Base-by-base conservation (phyloP, 2,113 vertebrate species). In the Smithornis capensis region DNA sequence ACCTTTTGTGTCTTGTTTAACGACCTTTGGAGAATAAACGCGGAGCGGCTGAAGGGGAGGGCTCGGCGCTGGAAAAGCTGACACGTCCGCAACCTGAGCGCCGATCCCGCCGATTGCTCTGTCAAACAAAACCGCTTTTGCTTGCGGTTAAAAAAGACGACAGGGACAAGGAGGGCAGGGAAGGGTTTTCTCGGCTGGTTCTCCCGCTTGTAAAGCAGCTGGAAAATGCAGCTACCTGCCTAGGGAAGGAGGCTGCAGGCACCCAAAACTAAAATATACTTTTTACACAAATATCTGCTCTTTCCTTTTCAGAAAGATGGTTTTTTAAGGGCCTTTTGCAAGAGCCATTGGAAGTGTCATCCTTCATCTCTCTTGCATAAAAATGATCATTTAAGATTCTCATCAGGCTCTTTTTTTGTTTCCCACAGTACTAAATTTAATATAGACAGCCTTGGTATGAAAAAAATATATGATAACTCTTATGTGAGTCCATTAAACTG, bases 1-100 rank as follows among this genome's bases (percentile, higher is more conserved):
- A 80, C 87, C 91, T 94, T 96, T 89, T 95, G 88, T 96, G 18
- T 88, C 83, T 65, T 52, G 57, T 42, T 96, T 93, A 92, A 93
- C 69, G 84, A 91, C 73, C 94, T 97, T 82, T 89, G 38, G 83
- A 78, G 93, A 93, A 81, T 74, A 94, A 95, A 70, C 70, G 85
- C 86, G 53, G 92, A 57, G 8, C 56, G 57, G 74, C 91, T 60
- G 82, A 87, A 94, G 90, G 92, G 78, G 94, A 55, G 63, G 21
- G 35, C 40, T 27, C 52, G 1, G 91, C 5, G 12, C 19, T 71
- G 92, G 95, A 97, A 96, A 90, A 95, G 94, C 93, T 95, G 96
- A 93, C 89, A 97, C n/a, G 16, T 57, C 63, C 1, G 70, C 95
- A 90, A 92, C 86, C 86, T 94, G 94, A 95, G 94, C 91, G 47